These are phyloP conservation scores for Pollenia labialis DNA, from an alignment of 2,888 invertebrate genomes.

Conservation along the genomic window DNA sequence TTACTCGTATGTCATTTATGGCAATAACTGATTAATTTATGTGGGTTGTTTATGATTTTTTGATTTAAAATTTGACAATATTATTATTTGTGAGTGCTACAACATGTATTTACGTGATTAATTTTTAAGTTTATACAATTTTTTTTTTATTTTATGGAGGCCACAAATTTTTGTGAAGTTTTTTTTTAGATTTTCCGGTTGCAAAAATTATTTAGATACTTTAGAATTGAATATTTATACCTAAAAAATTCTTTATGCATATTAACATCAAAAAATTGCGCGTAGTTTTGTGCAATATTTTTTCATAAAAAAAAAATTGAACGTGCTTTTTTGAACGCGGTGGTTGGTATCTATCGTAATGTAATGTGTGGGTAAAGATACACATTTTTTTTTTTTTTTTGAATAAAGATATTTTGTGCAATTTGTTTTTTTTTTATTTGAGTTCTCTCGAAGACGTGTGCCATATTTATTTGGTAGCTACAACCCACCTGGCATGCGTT, in stretches of 20 bases:
- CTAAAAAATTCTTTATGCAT: conserved; percentile 23
- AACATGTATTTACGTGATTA: conserved; percentile 4
- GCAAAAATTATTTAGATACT: conserved; percentile 33
- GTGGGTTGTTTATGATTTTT: conserved; percentile 65
- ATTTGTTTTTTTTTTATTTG: not conserved
- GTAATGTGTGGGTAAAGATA: conserved; percentile 53
- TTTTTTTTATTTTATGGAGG: conserved; percentile 11
- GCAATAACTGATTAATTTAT: conserved; percentile 59
- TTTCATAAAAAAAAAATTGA: not conserved
- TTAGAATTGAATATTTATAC: not conserved
- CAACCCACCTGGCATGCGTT: conserved; percentile 73
- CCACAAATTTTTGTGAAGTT: conserved; percentile 23
- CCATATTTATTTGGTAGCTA: conserved; percentile 66
- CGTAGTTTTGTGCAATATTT: conserved; percentile 51
- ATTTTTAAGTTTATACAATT: conserved; percentile 28
- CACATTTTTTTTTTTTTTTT: not conserved
- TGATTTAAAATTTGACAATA: conserved; percentile 56
- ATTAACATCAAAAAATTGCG: conserved; percentile 38
- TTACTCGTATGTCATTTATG: conserved; percentile 1
- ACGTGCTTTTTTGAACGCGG: conserved; percentile 21
- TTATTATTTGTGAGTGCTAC: conserved; percentile 21
- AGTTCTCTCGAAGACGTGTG: conserved; percentile 44
- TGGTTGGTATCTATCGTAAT: not conserved
- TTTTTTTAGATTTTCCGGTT: conserved; percentile 41
- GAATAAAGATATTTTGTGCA: not conserved